Evolutionary conservation across 1,140 invertebrate species (phyloP).

Genomic region (Atopsyche davidsoni): DNA sequence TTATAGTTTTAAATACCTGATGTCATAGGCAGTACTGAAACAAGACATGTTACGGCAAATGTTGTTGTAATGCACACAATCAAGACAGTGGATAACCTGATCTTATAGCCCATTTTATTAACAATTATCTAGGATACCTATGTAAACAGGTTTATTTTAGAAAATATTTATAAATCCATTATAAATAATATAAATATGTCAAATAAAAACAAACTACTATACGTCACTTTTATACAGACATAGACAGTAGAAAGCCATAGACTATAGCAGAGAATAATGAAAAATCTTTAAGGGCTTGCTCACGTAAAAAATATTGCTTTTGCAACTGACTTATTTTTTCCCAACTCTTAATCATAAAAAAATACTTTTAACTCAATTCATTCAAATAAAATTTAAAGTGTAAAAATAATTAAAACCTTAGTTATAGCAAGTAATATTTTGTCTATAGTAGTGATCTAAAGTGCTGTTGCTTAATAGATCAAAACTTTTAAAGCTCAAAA

Average conservation of each 20-base stretch:
- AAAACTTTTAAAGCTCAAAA: too few species aligned
- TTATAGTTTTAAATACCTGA: slow-evolving; percentile 13
- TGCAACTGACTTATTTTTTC: too few species aligned
- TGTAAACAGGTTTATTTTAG: neutral
- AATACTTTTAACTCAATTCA: too few species aligned
- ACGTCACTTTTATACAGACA: neutral
- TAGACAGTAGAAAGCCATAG: neutral
- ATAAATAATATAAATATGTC: neutral
- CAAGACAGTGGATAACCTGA: slow-evolving; percentile 20
- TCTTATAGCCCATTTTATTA: slow-evolving; percentile 19
- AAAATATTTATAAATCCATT: neutral
- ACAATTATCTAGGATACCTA: neutral
- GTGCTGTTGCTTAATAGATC: too few species aligned
- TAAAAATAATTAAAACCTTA: too few species aligned
- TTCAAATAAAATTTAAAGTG: too few species aligned
- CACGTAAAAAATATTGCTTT: too few species aligned
- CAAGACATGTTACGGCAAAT: slow-evolving; percentile 24
- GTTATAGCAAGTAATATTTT: too few species aligned
- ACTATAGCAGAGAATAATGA: neutral
- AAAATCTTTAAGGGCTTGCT: too few species aligned
- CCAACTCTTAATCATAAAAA: too few species aligned
- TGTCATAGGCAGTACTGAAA: slow-evolving; percentile 18
- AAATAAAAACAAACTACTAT: neutral
- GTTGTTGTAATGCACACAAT: slow-evolving; percentile 25
- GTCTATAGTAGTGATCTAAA: too few species aligned